Evolutionary conservation across 2,113 vertebrate genomes (phyloP).

Genomic region (Bostrychus sinensis): DNA sequence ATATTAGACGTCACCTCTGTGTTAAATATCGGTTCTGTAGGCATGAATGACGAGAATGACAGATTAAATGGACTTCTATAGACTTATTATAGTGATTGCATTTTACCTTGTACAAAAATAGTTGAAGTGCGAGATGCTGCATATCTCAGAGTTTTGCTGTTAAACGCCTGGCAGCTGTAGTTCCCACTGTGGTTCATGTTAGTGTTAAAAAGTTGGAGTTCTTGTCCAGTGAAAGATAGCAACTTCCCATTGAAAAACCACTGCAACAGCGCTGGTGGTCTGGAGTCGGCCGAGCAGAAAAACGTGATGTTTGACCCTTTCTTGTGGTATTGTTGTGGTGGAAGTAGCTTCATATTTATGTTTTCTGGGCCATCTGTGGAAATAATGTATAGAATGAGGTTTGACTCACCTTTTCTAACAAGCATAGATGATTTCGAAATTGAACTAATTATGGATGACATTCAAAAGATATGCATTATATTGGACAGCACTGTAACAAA

Average conservation of each 20-base stretch:
- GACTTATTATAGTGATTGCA: neutral
- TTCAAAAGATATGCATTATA: neutral
- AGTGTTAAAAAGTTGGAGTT: conserved; percentile 53
- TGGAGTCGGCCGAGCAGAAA: conserved; percentile 61
- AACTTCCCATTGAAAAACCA: conserved; percentile 54
- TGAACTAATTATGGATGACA: neutral
- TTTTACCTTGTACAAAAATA: conserved; percentile 54
- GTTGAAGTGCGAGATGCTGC: conserved; percentile 27
- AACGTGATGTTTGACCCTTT: conserved; percentile 52
- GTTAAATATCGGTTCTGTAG: conserved; percentile 3
- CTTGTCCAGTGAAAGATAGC: conserved; percentile 26
- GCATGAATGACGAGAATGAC: neutral
- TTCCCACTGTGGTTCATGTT: conserved; percentile 55
- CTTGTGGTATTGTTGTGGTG: neutral
- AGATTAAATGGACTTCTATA: neutral
- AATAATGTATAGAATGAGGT: conserved; percentile 3
- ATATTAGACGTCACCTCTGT: conserved; percentile 8
- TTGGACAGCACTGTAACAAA: neutral
- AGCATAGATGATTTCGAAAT: neutral
- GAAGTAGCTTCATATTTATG: conserved; percentile 3
- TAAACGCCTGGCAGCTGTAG: conserved; percentile 64
- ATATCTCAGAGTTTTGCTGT: conserved; percentile 52
- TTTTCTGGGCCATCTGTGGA: conserved; percentile 64
- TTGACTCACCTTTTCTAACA: neutral
- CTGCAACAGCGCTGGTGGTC: conserved; percentile 37